phyloP scores from a whole-genome alignment of 2,797 vertebrate species.

The Lutjanus argentimaculatus region DNA sequence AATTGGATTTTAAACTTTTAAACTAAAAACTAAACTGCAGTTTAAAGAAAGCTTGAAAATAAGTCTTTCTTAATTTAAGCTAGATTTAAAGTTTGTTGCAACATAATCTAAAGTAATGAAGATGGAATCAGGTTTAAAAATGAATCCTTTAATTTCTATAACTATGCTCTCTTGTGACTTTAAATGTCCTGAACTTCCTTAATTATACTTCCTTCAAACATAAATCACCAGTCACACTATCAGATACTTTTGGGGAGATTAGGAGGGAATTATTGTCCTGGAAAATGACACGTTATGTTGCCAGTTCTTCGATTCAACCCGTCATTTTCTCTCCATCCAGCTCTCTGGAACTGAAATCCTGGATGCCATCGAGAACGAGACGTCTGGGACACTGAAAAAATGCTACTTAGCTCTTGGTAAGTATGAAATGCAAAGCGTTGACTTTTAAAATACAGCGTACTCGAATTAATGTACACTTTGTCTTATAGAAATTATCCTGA shows the following conservation, averaged over 20 bases:
- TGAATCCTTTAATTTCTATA: too few relatives aligned
- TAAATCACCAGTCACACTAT: neutral
- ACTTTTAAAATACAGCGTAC: neutral
- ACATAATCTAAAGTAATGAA: too few relatives aligned
- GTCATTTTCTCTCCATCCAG: slow-evolving; percentile 62
- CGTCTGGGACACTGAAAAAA: slow-evolving; percentile 85
- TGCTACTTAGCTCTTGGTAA: slow-evolving; percentile 85
- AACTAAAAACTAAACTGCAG: too few relatives aligned
- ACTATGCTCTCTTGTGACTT: neutral
- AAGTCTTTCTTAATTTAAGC: too few relatives aligned
- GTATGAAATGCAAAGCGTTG: slow-evolving; percentile 35
- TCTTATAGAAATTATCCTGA: neutral
- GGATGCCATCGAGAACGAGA: slow-evolving; percentile 85
- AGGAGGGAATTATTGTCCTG: neutral
- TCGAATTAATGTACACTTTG: neutral
- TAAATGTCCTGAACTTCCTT: neutral
- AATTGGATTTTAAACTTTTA: too few relatives aligned
- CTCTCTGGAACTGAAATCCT: slow-evolving; percentile 88
- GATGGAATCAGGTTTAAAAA: too few relatives aligned
- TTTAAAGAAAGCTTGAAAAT: too few relatives aligned
- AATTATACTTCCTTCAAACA: neutral
- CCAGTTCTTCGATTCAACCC: neutral
- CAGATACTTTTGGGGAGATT: neutral
- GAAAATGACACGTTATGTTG: neutral
- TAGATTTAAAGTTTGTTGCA: too few relatives aligned